Evolutionary conservation across 2,888 invertebrate genomes (phyloP).

Genomic region (Tupiocoris notatus): DNA sequence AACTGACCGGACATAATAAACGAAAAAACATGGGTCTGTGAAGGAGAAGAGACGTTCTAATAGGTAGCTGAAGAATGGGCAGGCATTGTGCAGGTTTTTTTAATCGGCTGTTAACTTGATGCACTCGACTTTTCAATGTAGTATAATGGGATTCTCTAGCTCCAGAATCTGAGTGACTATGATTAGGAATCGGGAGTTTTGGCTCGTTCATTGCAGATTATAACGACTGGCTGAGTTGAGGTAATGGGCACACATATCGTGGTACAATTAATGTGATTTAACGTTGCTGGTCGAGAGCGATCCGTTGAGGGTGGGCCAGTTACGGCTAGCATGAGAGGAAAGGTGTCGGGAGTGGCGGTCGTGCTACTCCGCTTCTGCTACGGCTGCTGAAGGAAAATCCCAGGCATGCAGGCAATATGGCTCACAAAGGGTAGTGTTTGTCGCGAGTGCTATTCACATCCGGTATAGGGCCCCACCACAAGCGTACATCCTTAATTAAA

Average conservation of each 20-base stretch:
- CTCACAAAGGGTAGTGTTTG: conserved; percentile 26
- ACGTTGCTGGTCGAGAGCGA: background rate
- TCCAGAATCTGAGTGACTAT: too few relatives aligned
- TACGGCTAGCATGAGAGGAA: background rate
- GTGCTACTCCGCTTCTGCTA: background rate
- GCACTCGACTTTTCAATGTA: too few relatives aligned
- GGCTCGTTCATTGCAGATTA: too few relatives aligned
- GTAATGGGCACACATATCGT: background rate
- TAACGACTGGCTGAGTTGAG: background rate
- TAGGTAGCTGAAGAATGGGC: too few relatives aligned
- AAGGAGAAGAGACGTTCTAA: too few relatives aligned
- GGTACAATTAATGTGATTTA: conserved; percentile 38
- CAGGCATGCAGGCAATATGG: conserved; percentile 38
- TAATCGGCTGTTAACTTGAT: too few relatives aligned
- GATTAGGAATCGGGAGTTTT: too few relatives aligned
- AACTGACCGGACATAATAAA: too few relatives aligned
- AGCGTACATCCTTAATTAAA: conserved; percentile 40
- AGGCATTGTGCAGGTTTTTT: too few relatives aligned
- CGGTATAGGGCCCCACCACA: conserved; percentile 19
- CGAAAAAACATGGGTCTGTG: too few relatives aligned
- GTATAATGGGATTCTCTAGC: too few relatives aligned
- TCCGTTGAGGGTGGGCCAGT: background rate
- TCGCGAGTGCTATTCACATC: conserved; percentile 37
- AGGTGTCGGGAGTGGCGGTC: background rate
- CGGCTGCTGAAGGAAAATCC: conserved; percentile 22